These are phyloP conservation scores for Heliornis fulica DNA, from an alignment of 2,113 vertebrate species.

Conservation along the genomic window DNA sequence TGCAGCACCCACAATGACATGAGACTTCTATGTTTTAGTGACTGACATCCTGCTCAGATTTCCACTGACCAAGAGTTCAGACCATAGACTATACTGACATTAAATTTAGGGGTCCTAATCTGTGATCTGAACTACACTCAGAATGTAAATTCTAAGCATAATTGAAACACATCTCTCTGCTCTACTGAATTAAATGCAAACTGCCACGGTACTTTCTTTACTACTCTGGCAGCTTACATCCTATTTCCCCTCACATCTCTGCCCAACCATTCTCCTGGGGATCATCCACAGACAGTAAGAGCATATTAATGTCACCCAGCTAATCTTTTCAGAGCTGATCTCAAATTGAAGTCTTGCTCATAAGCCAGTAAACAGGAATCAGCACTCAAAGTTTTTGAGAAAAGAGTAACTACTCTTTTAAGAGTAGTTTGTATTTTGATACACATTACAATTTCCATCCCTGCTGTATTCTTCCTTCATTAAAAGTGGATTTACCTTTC, in stretches of 20 bases:
- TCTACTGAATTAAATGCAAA: background rate
- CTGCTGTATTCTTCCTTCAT: background rate
- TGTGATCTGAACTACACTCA: background rate
- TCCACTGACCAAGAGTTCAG: background rate
- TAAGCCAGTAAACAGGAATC: background rate
- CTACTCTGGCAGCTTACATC: background rate
- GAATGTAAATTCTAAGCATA: background rate
- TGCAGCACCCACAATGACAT: background rate
- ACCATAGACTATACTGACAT: background rate
- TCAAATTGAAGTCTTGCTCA: background rate
- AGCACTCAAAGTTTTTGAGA: background rate
- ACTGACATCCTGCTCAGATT: background rate
- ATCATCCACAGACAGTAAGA: background rate
- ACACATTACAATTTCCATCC: background rate
- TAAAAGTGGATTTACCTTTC: conserved; percentile 62
- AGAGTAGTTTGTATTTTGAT: background rate
- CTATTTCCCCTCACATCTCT: background rate
- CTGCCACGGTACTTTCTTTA: background rate
- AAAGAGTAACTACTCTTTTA: background rate
- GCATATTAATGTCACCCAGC: background rate
- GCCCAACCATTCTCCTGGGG: background rate
- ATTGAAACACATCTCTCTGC: background rate
- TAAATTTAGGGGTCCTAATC: background rate
- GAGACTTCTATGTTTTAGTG: background rate
- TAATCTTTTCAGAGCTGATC: background rate